Evolutionary conservation across 2,113 vertebrate species (phyloP).

Genomic region (Athene cunicularia): DNA sequence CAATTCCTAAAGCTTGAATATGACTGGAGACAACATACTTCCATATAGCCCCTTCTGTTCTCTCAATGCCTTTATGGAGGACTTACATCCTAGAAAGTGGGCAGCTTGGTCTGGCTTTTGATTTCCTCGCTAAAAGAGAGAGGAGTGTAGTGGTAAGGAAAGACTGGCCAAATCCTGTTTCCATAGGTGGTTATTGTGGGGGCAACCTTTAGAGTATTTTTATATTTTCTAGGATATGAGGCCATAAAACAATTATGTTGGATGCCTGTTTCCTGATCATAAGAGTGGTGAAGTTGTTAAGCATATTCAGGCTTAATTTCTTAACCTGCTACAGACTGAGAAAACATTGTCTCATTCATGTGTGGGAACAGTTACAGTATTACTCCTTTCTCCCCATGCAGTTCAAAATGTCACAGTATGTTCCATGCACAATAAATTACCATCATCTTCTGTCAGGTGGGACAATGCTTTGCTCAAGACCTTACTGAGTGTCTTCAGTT

Average conservation of each 20-base stretch:
- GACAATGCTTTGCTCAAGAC: not conserved
- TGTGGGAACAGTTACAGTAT: not conserved
- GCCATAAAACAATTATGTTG: not conserved
- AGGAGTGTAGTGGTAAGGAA: not conserved
- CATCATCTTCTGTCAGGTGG: not conserved
- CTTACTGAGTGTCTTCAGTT: not conserved
- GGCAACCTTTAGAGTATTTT: not conserved
- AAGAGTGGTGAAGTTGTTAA: not conserved
- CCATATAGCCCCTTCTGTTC: not conserved
- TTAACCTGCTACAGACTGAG: not conserved
- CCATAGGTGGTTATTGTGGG: not conserved
- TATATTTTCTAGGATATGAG: not conserved
- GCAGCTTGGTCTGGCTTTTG: not conserved
- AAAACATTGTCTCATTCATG: slow-evolving; percentile 2
- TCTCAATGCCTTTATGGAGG: not conserved
- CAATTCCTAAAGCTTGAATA: not conserved
- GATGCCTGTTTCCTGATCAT: not conserved
- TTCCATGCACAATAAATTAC: not conserved
- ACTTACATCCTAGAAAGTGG: not conserved
- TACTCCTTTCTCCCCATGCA: not conserved
- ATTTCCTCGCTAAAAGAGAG: not conserved
- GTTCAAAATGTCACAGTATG: not conserved
- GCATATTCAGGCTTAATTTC: not conserved
- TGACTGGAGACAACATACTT: not conserved
- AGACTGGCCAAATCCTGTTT: not conserved